These are phyloP conservation scores for Pogonocherus hispidulus DNA, from an alignment of 2,888 invertebrate genomes.

Conservation along the genomic window DNA sequence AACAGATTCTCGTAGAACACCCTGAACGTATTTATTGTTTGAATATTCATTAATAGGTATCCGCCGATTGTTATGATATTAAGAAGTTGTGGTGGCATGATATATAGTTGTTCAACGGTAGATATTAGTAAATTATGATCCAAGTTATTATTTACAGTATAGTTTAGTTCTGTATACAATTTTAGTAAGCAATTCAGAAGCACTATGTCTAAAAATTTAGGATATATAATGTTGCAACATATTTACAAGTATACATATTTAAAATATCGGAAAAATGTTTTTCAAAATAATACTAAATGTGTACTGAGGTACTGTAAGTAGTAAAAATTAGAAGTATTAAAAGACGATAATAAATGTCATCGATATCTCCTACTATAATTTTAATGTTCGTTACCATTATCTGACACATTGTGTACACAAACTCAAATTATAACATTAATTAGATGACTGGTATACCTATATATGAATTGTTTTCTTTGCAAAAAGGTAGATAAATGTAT, in stretches of 20 bases:
- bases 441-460: slow-evolving; percentile 8
- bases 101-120: no score
- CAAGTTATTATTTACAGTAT: no score
- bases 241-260: not conserved
- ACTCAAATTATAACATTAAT: slow-evolving; percentile 5
- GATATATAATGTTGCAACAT: not conserved
- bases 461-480: slow-evolving; percentile 15
- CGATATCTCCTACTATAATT: not conserved
- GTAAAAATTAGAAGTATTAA: not conserved
- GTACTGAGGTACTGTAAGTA: not conserved
- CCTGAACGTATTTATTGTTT: no score
- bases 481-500: not conserved
- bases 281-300: not conserved
- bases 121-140: no score
- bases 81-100: no score
- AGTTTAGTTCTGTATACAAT: not conserved
- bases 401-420: slow-evolving; percentile 6
- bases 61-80: no score
- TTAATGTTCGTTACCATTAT: not conserved
- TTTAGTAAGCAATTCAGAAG: not conserved
- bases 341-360: not conserved
- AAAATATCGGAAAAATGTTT: not conserved
- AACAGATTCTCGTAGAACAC: no score
- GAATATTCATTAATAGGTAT: no score
- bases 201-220: not conserved